Base-by-base conservation (phyloP, 2,797 vertebrate genomes). In the Syngnathus acus region DNA sequence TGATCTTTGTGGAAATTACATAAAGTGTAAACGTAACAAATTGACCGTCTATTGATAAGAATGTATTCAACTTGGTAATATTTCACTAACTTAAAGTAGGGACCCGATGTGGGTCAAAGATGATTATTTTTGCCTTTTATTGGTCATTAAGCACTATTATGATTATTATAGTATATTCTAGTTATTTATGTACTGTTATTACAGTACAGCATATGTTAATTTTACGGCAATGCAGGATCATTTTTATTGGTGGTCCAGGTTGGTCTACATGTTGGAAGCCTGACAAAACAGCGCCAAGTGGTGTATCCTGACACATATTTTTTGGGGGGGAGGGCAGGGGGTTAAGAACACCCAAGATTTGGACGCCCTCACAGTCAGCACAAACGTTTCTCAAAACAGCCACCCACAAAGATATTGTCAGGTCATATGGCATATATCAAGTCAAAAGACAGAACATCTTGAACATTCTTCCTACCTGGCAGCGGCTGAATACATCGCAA, bases 401-500 rank as follows among this genome's bases (percentile, higher is more conserved):
- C 84, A 84, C 84, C 84, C 86, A 85, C 37, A 40, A 66, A 84
- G 66, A 69, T 62, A 76, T 72, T 66, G 43, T 43, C 61, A 67
- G 59, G 32, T 65, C 73, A 83, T 68, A 76, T 64, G 72, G 72
- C 63, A 76, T 60, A 75, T 11, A 65, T 50, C 11, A 60, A 62
- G 62, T 68, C 42, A 26, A 62, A 71, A 61, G 9, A n/a, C 50
- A 16, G 7, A 54, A 13, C 6, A 7, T 26, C 23, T 6, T 23
- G 53, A 57, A 21, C 19, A 6, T 19, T 42, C 37, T 40, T 68
- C 59, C 55, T 85, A 96, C 95, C 94, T 94, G 94, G 80, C 96
- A 96, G 75, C 93, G 92, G 84, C 94, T 95, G 91, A 95, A 96
- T 76, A 95, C 84, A 65, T 94, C 93, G 0, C 76, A 38, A 1